A percentile compares a stretch with the other conserved stretches of the same genome.
phyloP scores from a whole-genome alignment of 2,888 invertebrate genomes.

The Ophion slaviceki region DNA sequence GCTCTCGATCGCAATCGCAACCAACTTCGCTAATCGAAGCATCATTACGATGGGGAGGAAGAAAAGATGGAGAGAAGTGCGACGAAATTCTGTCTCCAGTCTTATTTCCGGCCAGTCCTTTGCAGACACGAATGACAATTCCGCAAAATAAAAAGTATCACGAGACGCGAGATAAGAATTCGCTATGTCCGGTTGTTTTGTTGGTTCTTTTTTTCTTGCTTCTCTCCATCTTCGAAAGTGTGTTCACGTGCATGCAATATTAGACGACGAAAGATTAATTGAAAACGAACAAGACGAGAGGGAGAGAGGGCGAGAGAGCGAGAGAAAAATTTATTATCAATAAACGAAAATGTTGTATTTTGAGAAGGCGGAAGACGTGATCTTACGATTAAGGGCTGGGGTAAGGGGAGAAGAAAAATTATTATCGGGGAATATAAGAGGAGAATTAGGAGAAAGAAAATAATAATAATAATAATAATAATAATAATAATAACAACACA shows the following conservation, averaged over 20 bases:
- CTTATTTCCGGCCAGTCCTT: constrained; percentile 74
- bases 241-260: constrained; percentile 80
- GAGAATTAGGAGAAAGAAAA: constrained; percentile 46
- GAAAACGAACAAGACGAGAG: constrained; percentile 26
- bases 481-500: constrained; percentile 46
- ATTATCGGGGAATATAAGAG: constrained; percentile 61
- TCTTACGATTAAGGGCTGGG: constrained; percentile 60
- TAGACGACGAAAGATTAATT: constrained; percentile 73
- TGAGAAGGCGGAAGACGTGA: constrained; percentile 63
- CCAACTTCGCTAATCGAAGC: not conserved
- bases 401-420: constrained; percentile 41
- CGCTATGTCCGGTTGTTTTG: constrained; percentile 11
- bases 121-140: constrained; percentile 58
- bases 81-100: constrained; percentile 43
- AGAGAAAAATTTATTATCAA: constrained; percentile 52
- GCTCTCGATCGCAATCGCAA: constrained; percentile 11
- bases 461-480: constrained; percentile 32
- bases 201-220: constrained; percentile 16
- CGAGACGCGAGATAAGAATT: constrained; percentile 26
- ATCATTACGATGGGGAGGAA: not conserved
- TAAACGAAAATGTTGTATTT: constrained; percentile 66
- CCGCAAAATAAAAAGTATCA: not conserved
- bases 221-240: constrained; percentile 69
- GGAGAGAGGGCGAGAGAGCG: constrained; percentile 39
- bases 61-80: not conserved